A percentile compares a stretch with the other conserved stretches of the same genome.
These are phyloP conservation scores for Labeo catla DNA, from an alignment of 2,113 vertebrate genomes.

Conservation along the genomic window DNA sequence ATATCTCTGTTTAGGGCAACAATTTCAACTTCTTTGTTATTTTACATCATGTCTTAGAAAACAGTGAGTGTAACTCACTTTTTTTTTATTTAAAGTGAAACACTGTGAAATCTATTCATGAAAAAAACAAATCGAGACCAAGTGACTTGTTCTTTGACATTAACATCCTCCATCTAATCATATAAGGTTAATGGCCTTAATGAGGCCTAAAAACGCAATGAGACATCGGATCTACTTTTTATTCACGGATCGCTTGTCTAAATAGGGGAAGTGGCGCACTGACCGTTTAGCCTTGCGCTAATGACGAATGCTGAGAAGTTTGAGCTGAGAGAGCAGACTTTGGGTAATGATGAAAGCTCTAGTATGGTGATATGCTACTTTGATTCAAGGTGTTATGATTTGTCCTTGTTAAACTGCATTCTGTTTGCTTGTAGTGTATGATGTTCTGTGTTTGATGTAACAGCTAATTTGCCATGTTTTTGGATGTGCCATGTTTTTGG, in stretches of 20 bases:
- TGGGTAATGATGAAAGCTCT: constrained; percentile 16
- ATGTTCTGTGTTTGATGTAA: neutral
- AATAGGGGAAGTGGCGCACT: constrained; percentile 45
- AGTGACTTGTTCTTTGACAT: constrained; percentile 37
- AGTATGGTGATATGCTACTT: neutral
- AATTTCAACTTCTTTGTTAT: neutral
- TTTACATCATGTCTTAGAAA: neutral
- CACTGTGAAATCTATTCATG: neutral
- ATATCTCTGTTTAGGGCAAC: neutral
- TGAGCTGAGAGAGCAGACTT: constrained; percentile 29
- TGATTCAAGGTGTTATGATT: constrained; percentile 17
- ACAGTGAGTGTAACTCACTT: neutral
- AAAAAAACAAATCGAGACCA: neutral
- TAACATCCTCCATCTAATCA: constrained; percentile 46
- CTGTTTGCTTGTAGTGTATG: neutral
- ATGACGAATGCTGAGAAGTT: constrained; percentile 29
- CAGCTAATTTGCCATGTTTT: neutral
- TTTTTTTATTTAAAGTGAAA: neutral
- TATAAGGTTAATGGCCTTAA: constrained; percentile 54
- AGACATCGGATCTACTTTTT: constrained; percentile 50
- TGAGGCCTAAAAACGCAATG: constrained; percentile 46
- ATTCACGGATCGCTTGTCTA: constrained; percentile 54
- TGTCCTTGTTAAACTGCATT: constrained; percentile 9
- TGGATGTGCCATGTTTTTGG: too few species aligned
- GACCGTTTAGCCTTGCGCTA: constrained; percentile 37